phyloP scores from a whole-genome alignment of 2,113 vertebrate species.

The Chlorodrepanis virens region DNA sequence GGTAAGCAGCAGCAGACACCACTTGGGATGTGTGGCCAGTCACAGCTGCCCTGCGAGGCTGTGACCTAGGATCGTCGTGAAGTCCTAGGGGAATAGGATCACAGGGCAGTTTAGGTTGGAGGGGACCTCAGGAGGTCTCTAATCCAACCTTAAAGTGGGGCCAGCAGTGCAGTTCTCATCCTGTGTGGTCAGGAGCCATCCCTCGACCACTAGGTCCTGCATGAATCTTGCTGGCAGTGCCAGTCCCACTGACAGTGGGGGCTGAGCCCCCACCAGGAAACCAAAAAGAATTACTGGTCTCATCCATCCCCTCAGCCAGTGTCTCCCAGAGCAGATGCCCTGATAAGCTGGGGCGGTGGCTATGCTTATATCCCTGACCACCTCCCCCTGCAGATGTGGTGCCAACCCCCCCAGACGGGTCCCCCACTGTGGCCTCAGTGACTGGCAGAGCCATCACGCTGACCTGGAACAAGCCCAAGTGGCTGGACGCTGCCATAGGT shows the following conservation, averaged over 20 bases:
- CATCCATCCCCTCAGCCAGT: not conserved
- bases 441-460: conserved; percentile 88
- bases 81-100: not conserved
- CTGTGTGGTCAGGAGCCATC: not conserved
- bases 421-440: conserved; percentile 82
- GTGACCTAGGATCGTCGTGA: rapidly evolving
- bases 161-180: not conserved
- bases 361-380: not conserved
- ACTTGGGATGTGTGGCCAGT: rapidly evolving
- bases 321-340: not conserved
- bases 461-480: conserved; percentile 90
- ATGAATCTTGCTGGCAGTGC: not conserved
- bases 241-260: not conserved
- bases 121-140: not conserved
- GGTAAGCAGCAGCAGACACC: conserved; percentile 71
- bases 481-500: conserved; percentile 94
- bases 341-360: not conserved
- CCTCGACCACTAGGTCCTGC: not conserved
- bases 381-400: conserved; percentile 83
- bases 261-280: not conserved
- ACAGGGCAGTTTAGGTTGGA: not conserved
- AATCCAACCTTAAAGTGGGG: not conserved
- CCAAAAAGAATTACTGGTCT: not conserved
- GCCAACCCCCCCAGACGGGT: conserved; percentile 90
- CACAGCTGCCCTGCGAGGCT: not conserved